phyloP scores from a whole-genome alignment of 1,140 invertebrate species.

The Andricus grossulariae region DNA sequence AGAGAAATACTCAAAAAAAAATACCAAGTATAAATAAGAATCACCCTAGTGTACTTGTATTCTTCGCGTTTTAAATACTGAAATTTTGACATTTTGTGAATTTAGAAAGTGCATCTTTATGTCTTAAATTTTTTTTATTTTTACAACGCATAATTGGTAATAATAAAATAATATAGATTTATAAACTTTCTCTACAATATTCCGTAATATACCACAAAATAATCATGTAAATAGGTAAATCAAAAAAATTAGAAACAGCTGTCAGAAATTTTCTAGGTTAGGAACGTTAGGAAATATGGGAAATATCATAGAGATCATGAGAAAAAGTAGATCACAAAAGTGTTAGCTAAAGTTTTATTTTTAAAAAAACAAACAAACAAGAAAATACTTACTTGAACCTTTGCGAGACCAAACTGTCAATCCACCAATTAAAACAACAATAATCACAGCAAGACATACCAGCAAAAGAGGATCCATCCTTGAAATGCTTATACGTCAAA shows the following conservation, averaged over 20 bases:
- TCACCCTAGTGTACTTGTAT: no score
- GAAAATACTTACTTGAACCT: conserved; percentile 55
- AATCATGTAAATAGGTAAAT: neutral
- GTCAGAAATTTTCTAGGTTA: conserved; percentile 49
- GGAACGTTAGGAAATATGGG: no score
- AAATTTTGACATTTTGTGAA: no score
- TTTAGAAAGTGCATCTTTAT: no score
- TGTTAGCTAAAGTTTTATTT: conserved; percentile 15
- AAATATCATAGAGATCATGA: neutral
- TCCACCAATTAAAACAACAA: conserved; percentile 72
- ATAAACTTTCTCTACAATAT: no score
- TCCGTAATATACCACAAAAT: neutral
- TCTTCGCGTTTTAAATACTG: no score
- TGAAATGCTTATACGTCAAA: conserved; percentile 22
- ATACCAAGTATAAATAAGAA: no score
- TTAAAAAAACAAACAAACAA: conserved; percentile 19
- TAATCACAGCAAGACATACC: conserved; percentile 68
- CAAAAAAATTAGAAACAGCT: conserved; percentile 39
- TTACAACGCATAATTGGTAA: no score
- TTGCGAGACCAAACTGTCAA: conserved; percentile 65
- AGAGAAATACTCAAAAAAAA: rapidly evolving
- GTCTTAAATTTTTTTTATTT: no score
- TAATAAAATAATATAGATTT: no score
- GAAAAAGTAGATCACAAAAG: neutral
- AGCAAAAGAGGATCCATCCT: conserved; percentile 76